A percentile compares a stretch with the other conserved stretches of the same genome.
Conservation (phyloP, 2,797 vertebrate species). For the Streptopelia turtur region DNA sequence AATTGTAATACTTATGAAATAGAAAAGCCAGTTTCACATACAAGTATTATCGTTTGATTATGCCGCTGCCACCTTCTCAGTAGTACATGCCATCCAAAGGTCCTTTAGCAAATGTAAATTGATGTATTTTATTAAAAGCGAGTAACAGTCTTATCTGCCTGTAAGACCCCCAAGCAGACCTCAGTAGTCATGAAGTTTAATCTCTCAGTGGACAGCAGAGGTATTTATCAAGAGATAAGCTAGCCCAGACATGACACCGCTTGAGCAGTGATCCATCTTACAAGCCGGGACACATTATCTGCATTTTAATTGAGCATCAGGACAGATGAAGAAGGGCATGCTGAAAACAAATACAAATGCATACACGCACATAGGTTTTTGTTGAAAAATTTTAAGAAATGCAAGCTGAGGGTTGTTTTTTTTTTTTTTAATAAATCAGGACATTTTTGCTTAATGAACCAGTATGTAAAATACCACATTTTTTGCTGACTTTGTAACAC, state of each 20-base stretch:
- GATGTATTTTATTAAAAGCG: conserved; percentile 23
- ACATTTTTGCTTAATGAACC: background rate
- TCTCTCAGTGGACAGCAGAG: conserved; percentile 43
- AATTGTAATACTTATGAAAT: background rate
- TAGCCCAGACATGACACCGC: conserved; percentile 40
- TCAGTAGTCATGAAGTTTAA: conserved; percentile 38
- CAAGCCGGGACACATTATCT: conserved; percentile 41
- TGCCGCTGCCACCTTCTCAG: conserved; percentile 11
- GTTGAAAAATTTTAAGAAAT: background rate
- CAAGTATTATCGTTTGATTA: background rate
- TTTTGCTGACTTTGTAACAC: background rate
- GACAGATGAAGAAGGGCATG: background rate
- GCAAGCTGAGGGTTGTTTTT: background rate
- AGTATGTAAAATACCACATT: background rate
- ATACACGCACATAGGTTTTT: background rate
- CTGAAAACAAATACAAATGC: background rate
- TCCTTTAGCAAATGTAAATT: conserved; percentile 23
- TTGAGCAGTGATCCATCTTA: conserved; percentile 56
- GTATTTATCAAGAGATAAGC: conserved; percentile 58
- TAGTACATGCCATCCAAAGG: background rate
- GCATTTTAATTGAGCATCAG: conserved; percentile 61
- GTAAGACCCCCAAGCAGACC: conserved; percentile 39
- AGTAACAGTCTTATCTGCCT: conserved; percentile 10
- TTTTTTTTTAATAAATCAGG: no score
- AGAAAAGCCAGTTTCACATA: conserved; percentile 10